Evolutionary conservation across 2,113 vertebrate genomes (phyloP).

Genomic region (Riparia riparia): DNA sequence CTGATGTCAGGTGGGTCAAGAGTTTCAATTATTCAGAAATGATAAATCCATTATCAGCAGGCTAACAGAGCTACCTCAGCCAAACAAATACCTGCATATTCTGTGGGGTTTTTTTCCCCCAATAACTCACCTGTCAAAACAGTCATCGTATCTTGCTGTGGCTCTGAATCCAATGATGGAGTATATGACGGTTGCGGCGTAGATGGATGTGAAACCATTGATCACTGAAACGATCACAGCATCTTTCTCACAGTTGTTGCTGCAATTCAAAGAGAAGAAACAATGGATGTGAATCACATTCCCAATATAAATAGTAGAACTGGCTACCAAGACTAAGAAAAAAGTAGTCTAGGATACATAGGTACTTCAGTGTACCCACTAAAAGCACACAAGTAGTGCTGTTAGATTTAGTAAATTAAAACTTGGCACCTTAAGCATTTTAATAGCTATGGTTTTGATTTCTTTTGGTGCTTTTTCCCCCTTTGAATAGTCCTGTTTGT

Average conservation of each 20-base stretch:
- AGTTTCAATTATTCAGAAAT: background rate
- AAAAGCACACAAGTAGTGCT: background rate
- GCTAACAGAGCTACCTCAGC: background rate
- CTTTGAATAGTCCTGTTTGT: background rate
- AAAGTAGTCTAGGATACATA: background rate
- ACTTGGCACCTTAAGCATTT: background rate
- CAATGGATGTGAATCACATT: background rate
- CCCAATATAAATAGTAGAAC: background rate
- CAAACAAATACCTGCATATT: background rate
- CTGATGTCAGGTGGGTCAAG: background rate
- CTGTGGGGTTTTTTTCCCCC: fast-evolving
- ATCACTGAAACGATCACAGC: conserved; percentile 90
- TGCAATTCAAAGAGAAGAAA: conserved; percentile 54
- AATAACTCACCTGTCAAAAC: conserved; percentile 77
- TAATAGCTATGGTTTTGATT: background rate
- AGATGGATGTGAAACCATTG: conserved; percentile 93
- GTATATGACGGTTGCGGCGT: conserved; percentile 92
- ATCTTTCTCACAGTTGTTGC: conserved; percentile 95
- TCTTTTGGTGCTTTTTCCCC: fast-evolving
- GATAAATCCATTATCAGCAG: background rate
- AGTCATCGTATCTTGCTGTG: conserved; percentile 86
- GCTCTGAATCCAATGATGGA: conserved; percentile 97
- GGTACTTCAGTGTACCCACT: background rate
- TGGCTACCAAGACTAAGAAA: background rate
- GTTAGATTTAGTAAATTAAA: background rate